Base-by-base conservation (phyloP, 2,113 vertebrate species). In the Limnothrissa miodon region DNA sequence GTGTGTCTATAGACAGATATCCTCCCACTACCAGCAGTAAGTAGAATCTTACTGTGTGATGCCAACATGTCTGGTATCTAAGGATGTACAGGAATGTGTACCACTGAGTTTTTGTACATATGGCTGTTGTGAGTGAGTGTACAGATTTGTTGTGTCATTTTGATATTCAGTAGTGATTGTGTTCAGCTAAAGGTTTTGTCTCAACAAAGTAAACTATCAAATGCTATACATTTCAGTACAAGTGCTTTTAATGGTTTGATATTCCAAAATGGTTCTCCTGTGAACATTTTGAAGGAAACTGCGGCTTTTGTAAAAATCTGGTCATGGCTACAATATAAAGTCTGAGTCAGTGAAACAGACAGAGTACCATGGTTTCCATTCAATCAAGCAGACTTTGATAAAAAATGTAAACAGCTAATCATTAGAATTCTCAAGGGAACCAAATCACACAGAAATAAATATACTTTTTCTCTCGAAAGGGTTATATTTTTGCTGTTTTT, bases 81-180 rank as follows among this genome's bases (percentile, higher is more conserved):
- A 33, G 5, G 66, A 36, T 33, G 10, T 33, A 74, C 66, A 74
- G 29, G 15, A 74, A 15, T 74, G 66, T 74, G 66, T 36, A 33
- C 66, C 29, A 5, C 33, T 74, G 10, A 74, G 4, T 74, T 74
- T n/a, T 74, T 74, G 66, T 74, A 74, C 66, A 74, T 74, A 74
- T 74, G 66, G 66, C 66, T 74, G 33, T 74, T 74, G 66, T 74
- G 66, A 39, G 66, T 74, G 66, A 33, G 29, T 74, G 66, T 74
- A 74, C 25, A 74, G 29, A 74, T 17, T 70, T 70, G 62, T 70
- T 70, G 62, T 70, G 62, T 33, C 25, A 33, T 70, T 74, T 74
- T 74, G 66, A 74, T 39, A 74, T 74, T 36, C 66, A 36, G 66
- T 74, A 39, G 66, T 74, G 66, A 36, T 39, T 74, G 66, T 74